These are phyloP conservation scores for Tinea trinotella DNA, from an alignment of 2,888 invertebrate species.

Conservation along the genomic window DNA sequence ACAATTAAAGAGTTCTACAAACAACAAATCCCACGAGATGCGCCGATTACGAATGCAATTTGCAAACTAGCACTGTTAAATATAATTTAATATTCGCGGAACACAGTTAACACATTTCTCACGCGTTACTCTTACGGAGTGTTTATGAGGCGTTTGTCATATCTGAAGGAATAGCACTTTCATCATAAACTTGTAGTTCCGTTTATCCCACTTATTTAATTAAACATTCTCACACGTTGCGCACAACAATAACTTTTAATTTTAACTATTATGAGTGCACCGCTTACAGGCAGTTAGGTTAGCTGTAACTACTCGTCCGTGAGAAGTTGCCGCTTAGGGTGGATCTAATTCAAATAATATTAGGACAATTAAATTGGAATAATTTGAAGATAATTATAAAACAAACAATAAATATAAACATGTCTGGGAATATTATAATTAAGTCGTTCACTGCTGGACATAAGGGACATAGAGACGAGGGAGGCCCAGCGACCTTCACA, in stretches of 20 bases:
- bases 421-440: no score
- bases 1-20: slow-evolving; percentile 1
- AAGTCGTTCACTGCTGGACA: no score
- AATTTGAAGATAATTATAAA: no score
- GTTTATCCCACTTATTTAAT: slow-evolving; percentile 64
- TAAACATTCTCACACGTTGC: slow-evolving; percentile 69
- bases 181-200: slow-evolving; percentile 44
- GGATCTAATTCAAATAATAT: slow-evolving; percentile 9
- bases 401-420: no score
- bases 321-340: slow-evolving; percentile 54
- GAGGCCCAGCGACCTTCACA: no score
- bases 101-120: not conserved
- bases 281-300: slow-evolving; percentile 63
- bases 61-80: slow-evolving; percentile 7
- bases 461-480: no score
- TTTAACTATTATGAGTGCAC: slow-evolving; percentile 63
- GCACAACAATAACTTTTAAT: slow-evolving; percentile 67
- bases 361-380: not conserved
- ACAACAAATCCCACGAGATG: not conserved
- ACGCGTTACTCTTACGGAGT: not conserved
- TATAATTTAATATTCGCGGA: slow-evolving; percentile 7
- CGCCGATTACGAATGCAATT: not conserved
- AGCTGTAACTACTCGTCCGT: slow-evolving; percentile 58
- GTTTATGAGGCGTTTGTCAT: slow-evolving; percentile 9
- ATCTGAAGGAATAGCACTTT: slow-evolving; percentile 35